Evolutionary conservation across 2,797 vertebrate genomes (phyloP), one percentile per base, ranked within the genome.

Genomic region (Gobio occitaniae): DNA sequence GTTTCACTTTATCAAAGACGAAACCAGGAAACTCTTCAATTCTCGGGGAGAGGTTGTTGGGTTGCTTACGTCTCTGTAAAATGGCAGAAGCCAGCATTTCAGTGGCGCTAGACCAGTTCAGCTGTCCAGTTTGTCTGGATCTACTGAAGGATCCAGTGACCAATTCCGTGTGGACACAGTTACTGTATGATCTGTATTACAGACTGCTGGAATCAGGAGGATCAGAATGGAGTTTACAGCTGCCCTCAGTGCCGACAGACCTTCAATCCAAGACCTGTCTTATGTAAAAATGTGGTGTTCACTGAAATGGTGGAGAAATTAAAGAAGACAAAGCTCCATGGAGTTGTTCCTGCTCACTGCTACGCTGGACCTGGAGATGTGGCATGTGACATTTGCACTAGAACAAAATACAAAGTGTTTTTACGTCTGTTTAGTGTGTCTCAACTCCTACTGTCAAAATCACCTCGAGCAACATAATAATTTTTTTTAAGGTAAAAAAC

Each of bases 371-470:
- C 78, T 36, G 77, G 41, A 19, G 77, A 78, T 65, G 59, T 32
- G 16, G 61, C n/a, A 25, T 48, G 77, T 21, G 59, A 79, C 41
- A n/a, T 79, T 3, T 79, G 54, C n/a, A 6, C 76, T 44, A 36
- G 2, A 38, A 44, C 1, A 8, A 78, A 78, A 78, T 61, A 1
- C 59, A 79, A 66, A 65, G 77, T 25, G 25, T 25, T 25, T 25
- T 25, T 25, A 25, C 25, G 25, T 25, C n/a, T 79, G 61, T 66
- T 29, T 66, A 29, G 25, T 21, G 17, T 79, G 77, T 79, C 15
- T 79, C 41, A 66, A 29, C 16, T 66, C 44, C 10, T 79, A 79
- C n/a, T 79, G 77, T 79, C 59, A 19, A 32, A 66, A 50, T 66
- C 44, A 79, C 44, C 44, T 66, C 1, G 9, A 65, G 2, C 44